Evolutionary conservation across 2,888 invertebrate genomes (phyloP).

Genomic region (Muschampia plurimacula): DNA sequence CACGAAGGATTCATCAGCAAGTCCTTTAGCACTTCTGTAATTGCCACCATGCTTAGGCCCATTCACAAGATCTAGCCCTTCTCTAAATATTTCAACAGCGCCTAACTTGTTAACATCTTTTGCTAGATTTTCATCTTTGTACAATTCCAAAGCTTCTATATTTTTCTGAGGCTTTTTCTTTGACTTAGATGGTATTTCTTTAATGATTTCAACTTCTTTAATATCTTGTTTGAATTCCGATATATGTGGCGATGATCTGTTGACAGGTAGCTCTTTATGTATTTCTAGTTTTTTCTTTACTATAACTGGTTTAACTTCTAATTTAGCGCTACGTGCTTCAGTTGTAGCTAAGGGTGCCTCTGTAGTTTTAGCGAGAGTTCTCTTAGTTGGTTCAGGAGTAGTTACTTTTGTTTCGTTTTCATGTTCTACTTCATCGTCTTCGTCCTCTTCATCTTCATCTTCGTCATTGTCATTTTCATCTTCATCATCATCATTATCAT

Average conservation of each 20-base stretch:
- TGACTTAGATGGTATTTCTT: slow-evolving; percentile 62
- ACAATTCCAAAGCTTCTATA: slow-evolving; percentile 65
- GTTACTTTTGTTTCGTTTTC: slow-evolving; percentile 49
- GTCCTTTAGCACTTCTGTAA: slow-evolving; percentile 62
- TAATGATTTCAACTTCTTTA: slow-evolving; percentile 75
- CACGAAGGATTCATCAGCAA: background rate
- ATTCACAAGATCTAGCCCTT: slow-evolving; percentile 62
- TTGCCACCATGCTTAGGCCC: slow-evolving; percentile 80
- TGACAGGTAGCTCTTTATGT: slow-evolving; percentile 71
- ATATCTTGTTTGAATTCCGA: slow-evolving; percentile 77
- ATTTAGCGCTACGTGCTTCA: slow-evolving; percentile 53
- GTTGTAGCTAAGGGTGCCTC: slow-evolving; percentile 62
- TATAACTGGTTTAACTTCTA: slow-evolving; percentile 61
- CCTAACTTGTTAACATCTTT: slow-evolving; percentile 74
- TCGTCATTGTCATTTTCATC: slow-evolving; percentile 49
- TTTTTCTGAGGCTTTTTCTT: slow-evolving; percentile 60
- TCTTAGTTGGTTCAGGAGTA: slow-evolving; percentile 68
- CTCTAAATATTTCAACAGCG: slow-evolving; percentile 76
- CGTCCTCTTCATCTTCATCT: slow-evolving; percentile 51
- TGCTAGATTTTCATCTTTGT: slow-evolving; percentile 75
- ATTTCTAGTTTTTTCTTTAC: slow-evolving; percentile 73
- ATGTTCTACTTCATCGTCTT: slow-evolving; percentile 48
- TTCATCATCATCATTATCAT: slow-evolving; percentile 48
- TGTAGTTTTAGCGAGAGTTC: slow-evolving; percentile 66
- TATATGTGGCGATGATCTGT: slow-evolving; percentile 67